Evolutionary conservation across 92 coral and sea anemone species (phyloP).

Genomic region (Heteractis magnifica): DNA sequence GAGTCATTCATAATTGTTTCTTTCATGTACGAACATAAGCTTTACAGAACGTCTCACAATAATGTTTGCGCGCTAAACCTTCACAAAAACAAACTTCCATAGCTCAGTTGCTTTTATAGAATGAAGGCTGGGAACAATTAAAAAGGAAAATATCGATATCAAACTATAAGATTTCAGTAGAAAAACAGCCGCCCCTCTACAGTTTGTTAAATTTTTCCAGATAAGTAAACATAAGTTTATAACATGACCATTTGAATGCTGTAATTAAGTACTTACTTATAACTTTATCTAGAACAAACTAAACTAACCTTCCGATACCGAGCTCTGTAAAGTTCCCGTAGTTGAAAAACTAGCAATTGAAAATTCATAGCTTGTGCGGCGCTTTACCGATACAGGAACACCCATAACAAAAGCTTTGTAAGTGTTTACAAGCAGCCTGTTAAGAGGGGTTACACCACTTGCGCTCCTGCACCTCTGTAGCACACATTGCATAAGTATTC

Average conservation of each 20-base stretch:
- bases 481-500: not conserved
- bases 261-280: not conserved
- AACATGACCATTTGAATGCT: not conserved
- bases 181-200: too few species aligned
- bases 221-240: too few species aligned
- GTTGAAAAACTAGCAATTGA: slow-evolving; percentile 82
- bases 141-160: too few species aligned
- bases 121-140: too few species aligned
- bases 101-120: too few species aligned
- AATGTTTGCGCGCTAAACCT: too few species aligned
- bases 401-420: slow-evolving; percentile 53
- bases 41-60: too few species aligned
- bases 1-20: too few species aligned
- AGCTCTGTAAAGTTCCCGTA: slow-evolving; percentile 66
- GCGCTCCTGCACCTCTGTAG: not conserved
- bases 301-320: slow-evolving; percentile 53
- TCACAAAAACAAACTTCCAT: too few species aligned
- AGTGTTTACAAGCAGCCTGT: slow-evolving; percentile 13
- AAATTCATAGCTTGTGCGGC: slow-evolving; percentile 23
- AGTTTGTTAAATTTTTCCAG: too few species aligned
- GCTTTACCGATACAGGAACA: slow-evolving; percentile 64
- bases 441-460: not conserved
- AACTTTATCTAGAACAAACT: not conserved
- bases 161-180: too few species aligned
- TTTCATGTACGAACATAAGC: too few species aligned